Conservation (phyloP, 2,113 vertebrate genomes). For the Alethe castanea region DNA sequence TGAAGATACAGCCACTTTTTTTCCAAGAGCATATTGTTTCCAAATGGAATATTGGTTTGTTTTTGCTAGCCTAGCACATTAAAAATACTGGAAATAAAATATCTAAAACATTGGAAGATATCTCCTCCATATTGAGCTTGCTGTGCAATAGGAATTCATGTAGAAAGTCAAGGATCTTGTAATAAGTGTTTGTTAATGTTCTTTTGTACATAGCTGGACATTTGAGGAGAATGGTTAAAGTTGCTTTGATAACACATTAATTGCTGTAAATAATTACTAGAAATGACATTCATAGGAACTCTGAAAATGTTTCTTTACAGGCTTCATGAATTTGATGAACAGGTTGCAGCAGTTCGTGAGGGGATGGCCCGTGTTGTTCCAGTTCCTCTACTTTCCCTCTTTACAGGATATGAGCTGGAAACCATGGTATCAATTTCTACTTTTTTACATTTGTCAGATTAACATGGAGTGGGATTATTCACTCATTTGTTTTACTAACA, state of each 20-base stretch:
- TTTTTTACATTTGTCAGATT: neutral
- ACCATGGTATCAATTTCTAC: constrained; percentile 83
- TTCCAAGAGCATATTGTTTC: neutral
- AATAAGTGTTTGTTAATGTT: neutral
- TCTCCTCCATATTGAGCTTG: neutral
- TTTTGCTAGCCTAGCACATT: neutral
- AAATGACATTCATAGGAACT: neutral
- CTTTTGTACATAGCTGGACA: neutral
- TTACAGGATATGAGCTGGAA: constrained; percentile 96
- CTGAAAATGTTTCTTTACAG: constrained; percentile 66
- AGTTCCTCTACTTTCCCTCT: constrained; percentile 93
- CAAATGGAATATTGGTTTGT: neutral
- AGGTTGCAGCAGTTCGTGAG: constrained; percentile 94
- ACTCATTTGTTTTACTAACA: neutral
- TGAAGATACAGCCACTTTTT: neutral
- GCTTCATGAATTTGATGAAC: constrained; percentile 97
- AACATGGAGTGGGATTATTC: neutral
- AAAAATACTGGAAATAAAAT: neutral
- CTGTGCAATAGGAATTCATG: neutral
- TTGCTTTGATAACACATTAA: neutral
- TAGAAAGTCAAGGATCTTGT: neutral
- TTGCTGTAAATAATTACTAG: neutral
- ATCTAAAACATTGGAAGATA: neutral
- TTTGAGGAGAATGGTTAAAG: neutral
- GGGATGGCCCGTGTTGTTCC: constrained; percentile 97